These are phyloP conservation scores for Aphidius ervi DNA, from an alignment of 1,140 invertebrate genomes.

Conservation along the genomic window DNA sequence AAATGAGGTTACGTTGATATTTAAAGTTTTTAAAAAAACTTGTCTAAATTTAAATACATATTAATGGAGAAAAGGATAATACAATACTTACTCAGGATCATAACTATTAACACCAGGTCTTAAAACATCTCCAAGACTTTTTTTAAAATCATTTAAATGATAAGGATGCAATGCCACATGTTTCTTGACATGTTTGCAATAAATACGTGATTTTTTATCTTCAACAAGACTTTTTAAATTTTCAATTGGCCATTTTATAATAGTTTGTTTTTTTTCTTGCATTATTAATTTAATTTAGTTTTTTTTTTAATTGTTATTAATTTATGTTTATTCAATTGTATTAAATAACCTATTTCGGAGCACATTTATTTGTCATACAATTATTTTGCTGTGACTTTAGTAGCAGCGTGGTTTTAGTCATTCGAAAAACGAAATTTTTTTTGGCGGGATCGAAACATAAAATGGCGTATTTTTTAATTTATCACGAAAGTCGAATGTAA, in stretches of 20 bases:
- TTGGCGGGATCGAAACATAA: no score
- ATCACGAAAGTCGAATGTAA: no score
- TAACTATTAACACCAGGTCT: conserved; percentile 34
- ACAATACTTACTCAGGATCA: conserved; percentile 37
- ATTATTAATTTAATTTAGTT: no score
- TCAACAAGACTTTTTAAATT: conserved; percentile 42
- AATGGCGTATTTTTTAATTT: no score
- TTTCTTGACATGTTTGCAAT: conserved; percentile 52
- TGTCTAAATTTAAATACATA: conserved; percentile 7
- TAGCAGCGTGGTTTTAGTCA: no score
- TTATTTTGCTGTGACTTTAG: no score
- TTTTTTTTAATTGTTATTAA: no score
- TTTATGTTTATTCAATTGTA: no score
- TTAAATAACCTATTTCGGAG: no score
- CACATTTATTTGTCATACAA: no score
- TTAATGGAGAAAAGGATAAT: neutral
- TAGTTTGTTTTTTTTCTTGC: no score
- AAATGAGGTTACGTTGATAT: neutral
- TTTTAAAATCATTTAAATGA: conserved; percentile 56
- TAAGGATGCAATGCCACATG: conserved; percentile 60
- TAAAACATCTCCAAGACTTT: conserved; percentile 37
- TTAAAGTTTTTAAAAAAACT: conserved; percentile 9
- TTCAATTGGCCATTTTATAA: conserved; percentile 36
- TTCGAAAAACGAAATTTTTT: no score
- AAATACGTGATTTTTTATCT: conserved; percentile 57